A percentile compares a stretch with the other conserved stretches of the same genome.
Evolutionary conservation across 2,113 vertebrate species (phyloP).

Genomic region (Xenotilapia leptura): DNA sequence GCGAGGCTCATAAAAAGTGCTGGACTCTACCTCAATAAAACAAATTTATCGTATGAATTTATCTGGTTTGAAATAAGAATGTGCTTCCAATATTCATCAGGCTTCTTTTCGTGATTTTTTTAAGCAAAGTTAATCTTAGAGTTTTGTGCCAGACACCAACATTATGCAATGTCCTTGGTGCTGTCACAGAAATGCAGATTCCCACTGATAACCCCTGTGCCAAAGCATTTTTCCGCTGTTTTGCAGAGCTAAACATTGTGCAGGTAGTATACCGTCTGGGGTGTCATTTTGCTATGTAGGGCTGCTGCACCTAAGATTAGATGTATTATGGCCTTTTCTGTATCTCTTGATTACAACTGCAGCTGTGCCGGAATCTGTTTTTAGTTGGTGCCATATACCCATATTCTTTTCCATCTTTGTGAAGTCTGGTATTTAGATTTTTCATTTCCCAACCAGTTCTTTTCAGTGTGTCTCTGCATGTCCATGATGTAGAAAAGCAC

Average conservation of each 20-base stretch:
- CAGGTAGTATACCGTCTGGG: not conserved
- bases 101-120: not conserved
- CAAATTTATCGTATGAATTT: not conserved
- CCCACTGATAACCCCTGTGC: not conserved
- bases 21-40: not conserved
- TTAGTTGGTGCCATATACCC: not conserved
- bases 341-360: not conserved
- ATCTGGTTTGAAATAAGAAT: not conserved
- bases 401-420: not conserved
- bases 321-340: not conserved
- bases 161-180: not conserved
- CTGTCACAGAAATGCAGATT: not conserved
- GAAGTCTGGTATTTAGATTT: not conserved
- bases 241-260: not conserved
- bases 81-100: not conserved
- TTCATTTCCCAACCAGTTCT: not conserved
- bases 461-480: not conserved
- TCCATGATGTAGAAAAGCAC: not conserved
- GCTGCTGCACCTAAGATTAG: not conserved
- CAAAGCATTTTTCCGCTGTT: not conserved
- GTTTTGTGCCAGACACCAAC: not conserved
- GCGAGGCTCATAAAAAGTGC: not conserved
- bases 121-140: not conserved
- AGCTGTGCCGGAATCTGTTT: accelerated
- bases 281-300: not conserved